phyloP scores from a whole-genome alignment of 2,888 invertebrate species.

The Sinopyrophorus schimmeli region DNA sequence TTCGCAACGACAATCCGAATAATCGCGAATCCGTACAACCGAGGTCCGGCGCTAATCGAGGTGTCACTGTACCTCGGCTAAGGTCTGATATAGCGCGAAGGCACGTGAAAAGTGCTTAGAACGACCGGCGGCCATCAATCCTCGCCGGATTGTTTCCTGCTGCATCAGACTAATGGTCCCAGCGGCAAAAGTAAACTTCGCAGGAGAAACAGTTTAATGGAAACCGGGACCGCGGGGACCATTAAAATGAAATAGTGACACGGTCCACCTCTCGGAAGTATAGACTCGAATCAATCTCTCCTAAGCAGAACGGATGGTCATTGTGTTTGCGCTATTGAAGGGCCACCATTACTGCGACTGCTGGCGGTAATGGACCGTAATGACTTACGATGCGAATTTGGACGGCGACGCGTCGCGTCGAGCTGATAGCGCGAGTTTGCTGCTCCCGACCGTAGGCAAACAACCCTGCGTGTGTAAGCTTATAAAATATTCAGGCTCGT shows the following conservation, averaged over 20 bases:
- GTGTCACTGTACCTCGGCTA: neutral
- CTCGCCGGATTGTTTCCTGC: slow-evolving; percentile 58
- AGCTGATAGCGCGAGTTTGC: slow-evolving; percentile 16
- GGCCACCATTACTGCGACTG: slow-evolving; percentile 46
- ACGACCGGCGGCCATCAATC: slow-evolving; percentile 53
- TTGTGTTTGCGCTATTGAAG: slow-evolving; percentile 38
- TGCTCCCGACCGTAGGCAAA: slow-evolving; percentile 25
- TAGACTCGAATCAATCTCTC: slow-evolving; percentile 49
- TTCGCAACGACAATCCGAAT: too few relatives aligned
- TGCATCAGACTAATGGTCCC: slow-evolving; percentile 58
- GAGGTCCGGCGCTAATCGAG: neutral
- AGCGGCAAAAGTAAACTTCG: slow-evolving; percentile 57
- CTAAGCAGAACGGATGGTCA: slow-evolving; percentile 53
- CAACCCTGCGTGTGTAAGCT: slow-evolving; percentile 36
- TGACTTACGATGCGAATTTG: slow-evolving; percentile 39
- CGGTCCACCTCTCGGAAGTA: slow-evolving; percentile 44
- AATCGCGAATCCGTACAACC: too few relatives aligned
- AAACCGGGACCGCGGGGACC: slow-evolving; percentile 61
- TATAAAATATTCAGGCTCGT: slow-evolving; percentile 59
- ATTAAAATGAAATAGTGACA: slow-evolving; percentile 62
- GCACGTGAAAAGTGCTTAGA: slow-evolving; percentile 49
- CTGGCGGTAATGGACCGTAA: slow-evolving; percentile 51
- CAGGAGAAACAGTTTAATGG: slow-evolving; percentile 62
- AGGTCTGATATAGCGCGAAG: slow-evolving; percentile 15
- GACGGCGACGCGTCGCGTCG: slow-evolving; percentile 26